phyloP scores from a whole-genome alignment of 2,113 vertebrate species.

The Eleginops maclovinus region DNA sequence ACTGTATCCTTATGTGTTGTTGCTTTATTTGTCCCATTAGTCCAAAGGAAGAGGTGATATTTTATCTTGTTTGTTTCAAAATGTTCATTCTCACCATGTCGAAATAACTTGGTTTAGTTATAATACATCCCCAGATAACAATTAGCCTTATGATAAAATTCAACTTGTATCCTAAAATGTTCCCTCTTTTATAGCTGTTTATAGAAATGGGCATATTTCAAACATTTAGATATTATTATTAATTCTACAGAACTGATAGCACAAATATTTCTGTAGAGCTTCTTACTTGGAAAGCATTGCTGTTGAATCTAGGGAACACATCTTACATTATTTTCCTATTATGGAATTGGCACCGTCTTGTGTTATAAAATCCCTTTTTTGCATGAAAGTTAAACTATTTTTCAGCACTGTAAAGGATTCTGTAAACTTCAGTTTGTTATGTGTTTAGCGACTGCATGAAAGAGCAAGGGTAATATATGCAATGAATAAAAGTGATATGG shows the following conservation, averaged over 20 bases:
- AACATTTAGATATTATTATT: background rate
- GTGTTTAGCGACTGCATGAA: too few species aligned
- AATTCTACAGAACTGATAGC: background rate
- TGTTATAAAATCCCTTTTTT: too few species aligned
- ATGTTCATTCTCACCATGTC: too few species aligned
- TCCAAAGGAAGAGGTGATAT: background rate
- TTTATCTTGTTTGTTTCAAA: background rate
- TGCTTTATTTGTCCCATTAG: constrained; percentile 10
- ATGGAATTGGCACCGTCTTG: too few species aligned
- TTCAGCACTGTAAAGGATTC: too few species aligned
- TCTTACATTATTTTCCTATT: too few species aligned
- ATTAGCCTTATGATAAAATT: background rate
- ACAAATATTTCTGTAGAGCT: background rate
- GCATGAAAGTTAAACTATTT: too few species aligned
- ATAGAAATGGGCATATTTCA: background rate
- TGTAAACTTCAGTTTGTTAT: too few species aligned
- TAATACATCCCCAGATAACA: too few species aligned
- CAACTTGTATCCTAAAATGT: background rate
- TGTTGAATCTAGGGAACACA: background rate
- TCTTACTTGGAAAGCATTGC: background rate
- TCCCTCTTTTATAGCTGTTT: background rate
- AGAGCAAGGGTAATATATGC: too few species aligned
- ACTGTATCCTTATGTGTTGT: constrained; percentile 8
- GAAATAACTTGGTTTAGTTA: too few species aligned
- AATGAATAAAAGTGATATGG: too few species aligned